phyloP scores from a whole-genome alignment of 2,113 vertebrate species.

The Rhinolophus ferrumequinum region DNA sequence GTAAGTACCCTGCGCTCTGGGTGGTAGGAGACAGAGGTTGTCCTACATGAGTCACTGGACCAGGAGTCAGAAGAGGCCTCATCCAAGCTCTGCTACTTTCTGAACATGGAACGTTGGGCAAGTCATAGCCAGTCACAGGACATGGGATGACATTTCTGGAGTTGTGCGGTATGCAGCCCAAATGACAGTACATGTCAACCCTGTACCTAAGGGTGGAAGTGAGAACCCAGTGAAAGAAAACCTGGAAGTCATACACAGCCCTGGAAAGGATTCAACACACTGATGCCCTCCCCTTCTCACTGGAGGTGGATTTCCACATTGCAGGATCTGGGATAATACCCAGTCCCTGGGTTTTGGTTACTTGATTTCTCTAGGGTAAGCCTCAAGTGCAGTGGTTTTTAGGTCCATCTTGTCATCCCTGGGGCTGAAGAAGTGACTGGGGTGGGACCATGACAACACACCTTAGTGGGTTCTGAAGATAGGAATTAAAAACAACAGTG shows the following conservation, averaged over 20 bases:
- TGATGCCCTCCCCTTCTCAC: background rate
- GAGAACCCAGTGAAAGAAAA: background rate
- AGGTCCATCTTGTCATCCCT: background rate
- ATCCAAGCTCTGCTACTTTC: background rate
- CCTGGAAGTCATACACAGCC: background rate
- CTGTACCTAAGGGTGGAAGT: rapidly evolving
- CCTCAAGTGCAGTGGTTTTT: background rate
- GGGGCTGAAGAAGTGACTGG: background rate
- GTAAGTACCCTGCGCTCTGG: background rate
- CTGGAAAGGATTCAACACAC: background rate
- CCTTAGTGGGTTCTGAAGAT: background rate
- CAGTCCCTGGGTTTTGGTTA: background rate
- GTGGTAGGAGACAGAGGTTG: background rate
- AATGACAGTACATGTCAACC: background rate
- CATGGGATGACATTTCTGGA: background rate
- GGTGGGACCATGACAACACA: background rate
- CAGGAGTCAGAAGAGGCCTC: background rate
- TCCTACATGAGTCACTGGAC: background rate
- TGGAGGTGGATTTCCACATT: rapidly evolving
- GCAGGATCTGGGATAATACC: background rate
- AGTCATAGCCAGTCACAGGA: no score
- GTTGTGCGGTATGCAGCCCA: background rate
- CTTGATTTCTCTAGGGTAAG: background rate
- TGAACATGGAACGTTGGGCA: background rate
- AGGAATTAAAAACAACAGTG: background rate